phyloP scores from a whole-genome alignment of 2,888 invertebrate species.

The Tenthredo notha region DNA sequence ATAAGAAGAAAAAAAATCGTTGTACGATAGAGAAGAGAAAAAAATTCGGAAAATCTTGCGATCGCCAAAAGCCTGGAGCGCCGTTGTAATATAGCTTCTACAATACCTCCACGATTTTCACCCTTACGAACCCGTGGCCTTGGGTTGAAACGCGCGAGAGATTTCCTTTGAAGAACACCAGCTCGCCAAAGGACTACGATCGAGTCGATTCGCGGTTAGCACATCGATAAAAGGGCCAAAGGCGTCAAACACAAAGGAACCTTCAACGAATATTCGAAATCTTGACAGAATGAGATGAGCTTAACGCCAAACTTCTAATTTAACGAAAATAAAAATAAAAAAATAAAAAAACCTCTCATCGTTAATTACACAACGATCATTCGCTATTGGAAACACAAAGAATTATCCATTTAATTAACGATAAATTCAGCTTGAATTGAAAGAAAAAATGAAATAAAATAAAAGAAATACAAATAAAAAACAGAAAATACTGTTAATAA shows the following conservation, averaged over 20 bases:
- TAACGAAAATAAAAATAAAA: not conserved
- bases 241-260: slow-evolving; percentile 29
- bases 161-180: slow-evolving; percentile 46
- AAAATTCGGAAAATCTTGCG: not conserved
- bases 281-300: not conserved
- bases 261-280: slow-evolving; percentile 2
- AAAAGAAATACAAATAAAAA: too few relatives aligned
- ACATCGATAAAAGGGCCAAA: slow-evolving; percentile 32
- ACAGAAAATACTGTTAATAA: too few relatives aligned
- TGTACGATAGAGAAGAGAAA: not conserved
- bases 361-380: too few relatives aligned
- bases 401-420: too few relatives aligned
- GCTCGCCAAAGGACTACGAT: not conserved
- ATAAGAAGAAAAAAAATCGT: not conserved
- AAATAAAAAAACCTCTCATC: too few relatives aligned
- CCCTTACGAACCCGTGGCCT: not conserved
- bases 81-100: not conserved
- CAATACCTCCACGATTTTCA: slow-evolving; percentile 24
- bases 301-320: not conserved
- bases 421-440: too few relatives aligned
- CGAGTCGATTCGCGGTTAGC: slow-evolving; percentile 28
- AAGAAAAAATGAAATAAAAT: too few relatives aligned
- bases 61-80: not conserved
- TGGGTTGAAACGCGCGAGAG: slow-evolving; percentile 31
- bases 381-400: too few relatives aligned